A percentile compares a stretch with the other conserved stretches of the same genome.
Conservation (phyloP, 2,888 invertebrate genomes). For the Coelopa pilipes region DNA sequence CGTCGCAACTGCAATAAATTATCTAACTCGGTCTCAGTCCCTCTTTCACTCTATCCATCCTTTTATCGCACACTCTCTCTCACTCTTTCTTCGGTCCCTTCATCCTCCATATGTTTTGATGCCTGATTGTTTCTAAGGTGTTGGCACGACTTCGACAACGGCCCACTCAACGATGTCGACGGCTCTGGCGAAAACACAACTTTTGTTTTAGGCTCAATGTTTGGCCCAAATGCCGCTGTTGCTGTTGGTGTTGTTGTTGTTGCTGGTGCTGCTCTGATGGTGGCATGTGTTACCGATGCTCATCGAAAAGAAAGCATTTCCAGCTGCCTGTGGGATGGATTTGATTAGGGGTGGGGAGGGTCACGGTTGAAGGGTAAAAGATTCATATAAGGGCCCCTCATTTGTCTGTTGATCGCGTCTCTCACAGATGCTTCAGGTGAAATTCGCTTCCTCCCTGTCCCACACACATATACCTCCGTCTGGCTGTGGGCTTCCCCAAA, state of each 20-base stretch:
- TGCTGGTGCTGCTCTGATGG: neutral
- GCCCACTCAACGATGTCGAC: too few species aligned
- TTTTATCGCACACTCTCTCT: neutral
- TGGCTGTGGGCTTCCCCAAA: conserved; percentile 34
- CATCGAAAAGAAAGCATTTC: conserved; percentile 30
- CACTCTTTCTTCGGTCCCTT: neutral
- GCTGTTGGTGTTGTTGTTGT: too few species aligned
- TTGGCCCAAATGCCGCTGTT: neutral
- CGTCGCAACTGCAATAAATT: conserved; percentile 37
- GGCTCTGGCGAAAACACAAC: conserved; percentile 15
- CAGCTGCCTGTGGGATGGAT: neutral
- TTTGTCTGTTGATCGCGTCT: neutral
- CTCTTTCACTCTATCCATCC: neutral
- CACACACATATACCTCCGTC: too few species aligned
- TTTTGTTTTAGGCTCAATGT: conserved; percentile 31
- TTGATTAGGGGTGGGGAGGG: conserved; percentile 18
- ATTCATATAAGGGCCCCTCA: conserved; percentile 25
- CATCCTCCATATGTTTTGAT: neutral
- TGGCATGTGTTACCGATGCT: conserved; percentile 24
- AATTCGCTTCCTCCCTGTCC: conserved; percentile 37
- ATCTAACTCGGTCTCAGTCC: conserved; percentile 5
- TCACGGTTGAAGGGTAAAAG: neutral
- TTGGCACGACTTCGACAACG: neutral
- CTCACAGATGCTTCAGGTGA: conserved; percentile 25
- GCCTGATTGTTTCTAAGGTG: conserved; percentile 21